Conservation (phyloP, 2,888 invertebrate genomes). For the Drosophila engyochracea region DNA sequence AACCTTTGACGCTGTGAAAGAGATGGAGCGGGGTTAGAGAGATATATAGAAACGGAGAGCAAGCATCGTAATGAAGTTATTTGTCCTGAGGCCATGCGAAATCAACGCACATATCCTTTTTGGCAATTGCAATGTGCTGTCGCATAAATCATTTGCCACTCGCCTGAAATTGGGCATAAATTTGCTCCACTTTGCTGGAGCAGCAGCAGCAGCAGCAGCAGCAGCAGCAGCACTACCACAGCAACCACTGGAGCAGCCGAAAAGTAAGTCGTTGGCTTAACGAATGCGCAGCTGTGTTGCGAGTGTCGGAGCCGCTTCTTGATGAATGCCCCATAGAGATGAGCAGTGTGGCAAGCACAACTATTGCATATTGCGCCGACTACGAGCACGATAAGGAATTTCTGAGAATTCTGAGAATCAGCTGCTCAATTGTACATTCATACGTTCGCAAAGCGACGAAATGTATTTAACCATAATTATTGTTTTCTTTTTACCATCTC, state of each 20-base stretch:
- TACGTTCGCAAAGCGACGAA: background rate
- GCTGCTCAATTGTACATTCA: background rate
- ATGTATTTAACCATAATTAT: background rate
- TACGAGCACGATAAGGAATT: background rate
- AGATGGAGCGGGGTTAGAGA: background rate
- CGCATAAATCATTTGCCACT: conserved; percentile 80
- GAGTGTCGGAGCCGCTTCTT: conserved; percentile 30
- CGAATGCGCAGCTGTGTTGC: conserved; percentile 67
- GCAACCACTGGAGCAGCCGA: conserved; percentile 39
- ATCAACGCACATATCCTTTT: conserved; percentile 81
- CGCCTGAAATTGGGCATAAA: conserved; percentile 81
- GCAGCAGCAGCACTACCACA: background rate
- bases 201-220: background rate
- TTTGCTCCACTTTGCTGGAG: conserved; percentile 75
- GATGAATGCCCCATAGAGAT: conserved; percentile 44
- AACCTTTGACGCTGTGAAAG: conserved; percentile 29
- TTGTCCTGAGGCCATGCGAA: conserved; percentile 79
- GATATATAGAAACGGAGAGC: conserved; percentile 1
- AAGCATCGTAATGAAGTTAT: conserved; percentile 75
- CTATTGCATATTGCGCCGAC: background rate
- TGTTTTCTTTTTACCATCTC: background rate
- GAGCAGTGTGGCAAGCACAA: conserved; percentile 19
- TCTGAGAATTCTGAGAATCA: background rate
- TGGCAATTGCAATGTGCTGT: conserved; percentile 80
- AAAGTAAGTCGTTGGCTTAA: conserved; percentile 75